Evolutionary conservation across 2,888 invertebrate species (phyloP).

Genomic region (Drosophila peninsularis): DNA sequence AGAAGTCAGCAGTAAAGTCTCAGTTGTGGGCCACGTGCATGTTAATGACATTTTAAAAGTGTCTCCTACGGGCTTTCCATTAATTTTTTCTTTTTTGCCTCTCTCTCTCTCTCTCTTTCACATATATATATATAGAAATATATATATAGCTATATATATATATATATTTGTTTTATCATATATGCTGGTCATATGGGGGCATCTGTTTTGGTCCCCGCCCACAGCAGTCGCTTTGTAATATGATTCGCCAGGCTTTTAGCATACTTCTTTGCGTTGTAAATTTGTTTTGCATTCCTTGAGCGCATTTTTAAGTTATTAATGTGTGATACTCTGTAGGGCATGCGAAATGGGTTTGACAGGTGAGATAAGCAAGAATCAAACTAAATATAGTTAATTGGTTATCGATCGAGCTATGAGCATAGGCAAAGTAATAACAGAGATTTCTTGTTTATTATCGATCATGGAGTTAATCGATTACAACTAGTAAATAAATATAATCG

Average conservation of each 20-base stretch:
- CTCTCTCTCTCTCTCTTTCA: background rate
- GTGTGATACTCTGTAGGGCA: background rate
- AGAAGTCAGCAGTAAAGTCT: slow-evolving; percentile 63
- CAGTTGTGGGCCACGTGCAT: slow-evolving; percentile 69
- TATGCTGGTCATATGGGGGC: slow-evolving; percentile 11
- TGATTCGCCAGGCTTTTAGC: slow-evolving; percentile 30
- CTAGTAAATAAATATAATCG: too few species aligned
- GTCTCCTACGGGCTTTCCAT: slow-evolving; percentile 55
- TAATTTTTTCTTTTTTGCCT: background rate
- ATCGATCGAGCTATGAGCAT: too few species aligned
- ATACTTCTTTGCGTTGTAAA: slow-evolving; percentile 14
- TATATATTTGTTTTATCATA: slow-evolving; percentile 2
- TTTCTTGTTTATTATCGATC: too few species aligned
- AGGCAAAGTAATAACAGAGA: too few species aligned
- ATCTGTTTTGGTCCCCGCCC: background rate
- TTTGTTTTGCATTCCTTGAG: background rate
- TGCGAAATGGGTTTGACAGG: background rate
- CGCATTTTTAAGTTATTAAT: background rate
- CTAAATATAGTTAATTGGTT: too few species aligned
- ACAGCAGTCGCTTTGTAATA: slow-evolving; percentile 18
- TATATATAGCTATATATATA: background rate
- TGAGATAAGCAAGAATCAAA: too few species aligned
- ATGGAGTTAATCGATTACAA: too few species aligned
- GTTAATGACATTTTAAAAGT: slow-evolving; percentile 78
- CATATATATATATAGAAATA: background rate